Conservation (phyloP, 2,888 invertebrate genomes). For the Beris chalybata region DNA sequence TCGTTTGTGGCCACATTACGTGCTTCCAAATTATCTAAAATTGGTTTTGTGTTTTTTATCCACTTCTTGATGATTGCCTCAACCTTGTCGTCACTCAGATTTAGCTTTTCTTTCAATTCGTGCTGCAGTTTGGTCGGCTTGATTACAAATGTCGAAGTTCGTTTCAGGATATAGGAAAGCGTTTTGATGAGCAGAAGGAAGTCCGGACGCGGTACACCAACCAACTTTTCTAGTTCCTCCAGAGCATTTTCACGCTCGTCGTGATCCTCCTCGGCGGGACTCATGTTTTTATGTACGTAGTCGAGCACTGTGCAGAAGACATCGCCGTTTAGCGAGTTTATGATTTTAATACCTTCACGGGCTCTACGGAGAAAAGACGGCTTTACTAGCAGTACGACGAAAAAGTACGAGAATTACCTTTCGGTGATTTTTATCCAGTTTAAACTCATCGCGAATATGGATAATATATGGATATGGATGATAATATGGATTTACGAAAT, state of each 20-base stretch:
- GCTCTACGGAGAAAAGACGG: conserved; percentile 44
- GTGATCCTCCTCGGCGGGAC: conserved; percentile 43
- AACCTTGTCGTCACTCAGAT: conserved; percentile 59
- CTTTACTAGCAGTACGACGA: too few species aligned
- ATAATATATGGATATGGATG: too few species aligned
- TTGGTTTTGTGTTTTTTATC: conserved; percentile 59
- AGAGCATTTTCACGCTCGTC: conserved; percentile 52
- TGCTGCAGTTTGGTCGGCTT: conserved; percentile 60
- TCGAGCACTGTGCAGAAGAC: conserved; percentile 52
- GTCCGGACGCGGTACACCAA: conserved; percentile 51
- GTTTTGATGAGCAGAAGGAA: conserved; percentile 54
- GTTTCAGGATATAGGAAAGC: conserved; percentile 58
- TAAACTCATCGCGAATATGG: too few species aligned
- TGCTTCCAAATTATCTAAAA: conserved; percentile 58
- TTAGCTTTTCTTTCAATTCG: conserved; percentile 58
- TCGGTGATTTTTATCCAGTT: too few species aligned
- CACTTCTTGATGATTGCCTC: conserved; percentile 61
- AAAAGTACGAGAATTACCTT: too few species aligned
- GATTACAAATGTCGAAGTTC: conserved; percentile 59
- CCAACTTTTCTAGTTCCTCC: conserved; percentile 53
- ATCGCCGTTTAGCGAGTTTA: conserved; percentile 52
- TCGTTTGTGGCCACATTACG: conserved; percentile 54
- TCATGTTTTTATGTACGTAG: conserved; percentile 55
- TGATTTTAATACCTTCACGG: conserved; percentile 55
- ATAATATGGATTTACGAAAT: too few species aligned